phyloP scores from a whole-genome alignment of 2,888 invertebrate species.

The Cepaea hortensis region DNA sequence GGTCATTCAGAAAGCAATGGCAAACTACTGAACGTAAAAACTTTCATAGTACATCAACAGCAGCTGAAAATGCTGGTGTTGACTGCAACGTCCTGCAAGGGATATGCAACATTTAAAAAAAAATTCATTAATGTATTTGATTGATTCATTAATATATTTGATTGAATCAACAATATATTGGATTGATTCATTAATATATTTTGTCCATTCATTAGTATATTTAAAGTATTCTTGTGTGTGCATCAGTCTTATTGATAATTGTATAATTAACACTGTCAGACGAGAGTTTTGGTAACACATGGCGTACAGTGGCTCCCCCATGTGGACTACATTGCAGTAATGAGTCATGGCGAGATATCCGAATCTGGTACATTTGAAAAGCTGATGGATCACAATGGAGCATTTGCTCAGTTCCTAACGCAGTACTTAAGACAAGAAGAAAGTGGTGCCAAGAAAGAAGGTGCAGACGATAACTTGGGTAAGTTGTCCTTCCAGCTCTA shows the following conservation, averaged over 20 bases:
- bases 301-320: slow-evolving; percentile 49
- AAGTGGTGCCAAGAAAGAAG: slow-evolving; percentile 4
- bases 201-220: no score
- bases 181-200: no score
- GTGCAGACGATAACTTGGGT: slow-evolving; percentile 14
- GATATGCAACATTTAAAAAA: no score
- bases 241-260: not conserved
- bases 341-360: slow-evolving; percentile 34
- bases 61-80: no score
- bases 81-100: no score
- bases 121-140: no score
- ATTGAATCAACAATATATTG: no score
- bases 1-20: no score
- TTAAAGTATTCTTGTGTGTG: no score
- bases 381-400: slow-evolving; percentile 35
- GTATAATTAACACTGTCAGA: slow-evolving; percentile 17
- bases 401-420: slow-evolving; percentile 41
- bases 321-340: slow-evolving; percentile 48
- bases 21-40: no score
- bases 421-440: slow-evolving; percentile 36
- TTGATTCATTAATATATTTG: no score
- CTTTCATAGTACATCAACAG: no score
- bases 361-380: slow-evolving; percentile 38
- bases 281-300: slow-evolving; percentile 49
- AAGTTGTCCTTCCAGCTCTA: not conserved